These are phyloP conservation scores for Acrocephalus kingi DNA, from an alignment of 2,113 vertebrate genomes.

Conservation along the genomic window DNA sequence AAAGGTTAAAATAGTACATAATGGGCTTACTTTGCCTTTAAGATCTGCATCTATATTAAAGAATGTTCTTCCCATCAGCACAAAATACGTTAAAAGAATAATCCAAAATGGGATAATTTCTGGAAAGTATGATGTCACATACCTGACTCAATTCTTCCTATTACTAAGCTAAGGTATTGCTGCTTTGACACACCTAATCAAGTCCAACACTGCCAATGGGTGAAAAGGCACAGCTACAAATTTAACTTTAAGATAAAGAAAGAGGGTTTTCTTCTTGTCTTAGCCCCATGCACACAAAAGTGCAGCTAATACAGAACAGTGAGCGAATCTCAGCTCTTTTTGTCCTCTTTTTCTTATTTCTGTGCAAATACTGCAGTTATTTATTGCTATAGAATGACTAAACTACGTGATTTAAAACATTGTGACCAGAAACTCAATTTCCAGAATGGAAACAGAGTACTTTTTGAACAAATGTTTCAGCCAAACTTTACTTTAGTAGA, in stretches of 20 bases:
- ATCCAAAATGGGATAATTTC: background rate
- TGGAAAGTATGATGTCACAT: background rate
- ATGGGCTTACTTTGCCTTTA: background rate
- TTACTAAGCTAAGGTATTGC: background rate
- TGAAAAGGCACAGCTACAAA: background rate
- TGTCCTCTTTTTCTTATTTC: background rate
- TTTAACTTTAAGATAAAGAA: background rate
- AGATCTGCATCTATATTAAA: background rate
- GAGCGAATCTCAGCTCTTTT: background rate
- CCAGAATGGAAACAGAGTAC: background rate
- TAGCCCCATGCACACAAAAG: background rate
- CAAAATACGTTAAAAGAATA: background rate
- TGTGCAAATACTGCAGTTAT: background rate
- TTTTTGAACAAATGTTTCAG: background rate
- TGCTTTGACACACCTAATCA: background rate
- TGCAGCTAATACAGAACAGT: background rate
- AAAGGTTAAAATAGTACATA: background rate
- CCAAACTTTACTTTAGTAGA: background rate
- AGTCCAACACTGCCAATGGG: background rate
- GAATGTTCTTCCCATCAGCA: background rate
- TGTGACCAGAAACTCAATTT: background rate
- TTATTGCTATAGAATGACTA: background rate
- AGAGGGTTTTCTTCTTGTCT: background rate
- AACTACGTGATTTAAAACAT: background rate
- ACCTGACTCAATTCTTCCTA: constrained; percentile 4